Conservation (phyloP, 2,797 vertebrate genomes). For the Myoxocephalus aenaeus region DNA sequence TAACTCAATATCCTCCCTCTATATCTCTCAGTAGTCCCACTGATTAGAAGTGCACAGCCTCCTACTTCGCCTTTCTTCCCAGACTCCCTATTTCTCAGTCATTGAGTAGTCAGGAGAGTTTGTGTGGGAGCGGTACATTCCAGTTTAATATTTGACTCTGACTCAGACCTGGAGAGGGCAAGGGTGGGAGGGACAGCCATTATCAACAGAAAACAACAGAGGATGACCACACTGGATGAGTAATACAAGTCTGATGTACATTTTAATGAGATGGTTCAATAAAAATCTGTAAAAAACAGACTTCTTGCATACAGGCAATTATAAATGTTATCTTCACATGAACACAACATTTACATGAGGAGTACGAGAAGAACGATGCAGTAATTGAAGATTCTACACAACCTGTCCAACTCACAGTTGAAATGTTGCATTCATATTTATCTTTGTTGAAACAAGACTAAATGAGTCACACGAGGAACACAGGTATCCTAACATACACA, state of each 20-base stretch:
- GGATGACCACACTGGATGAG: conserved; percentile 44
- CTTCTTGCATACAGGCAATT: conserved; percentile 1
- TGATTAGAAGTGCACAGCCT: conserved; percentile 73
- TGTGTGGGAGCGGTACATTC: conserved; percentile 81
- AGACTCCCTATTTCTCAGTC: conserved; percentile 77
- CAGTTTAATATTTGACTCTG: conserved; percentile 84
- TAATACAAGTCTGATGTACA: conserved; percentile 37
- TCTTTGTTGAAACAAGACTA: conserved; percentile 10
- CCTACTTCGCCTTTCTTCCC: conserved; percentile 67
- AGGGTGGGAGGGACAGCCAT: conserved; percentile 36
- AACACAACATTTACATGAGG: not conserved
- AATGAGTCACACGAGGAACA: conserved; percentile 8
- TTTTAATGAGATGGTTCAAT: conserved; percentile 50
- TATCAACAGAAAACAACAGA: conserved; percentile 49
- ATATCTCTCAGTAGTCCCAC: conserved; percentile 74
- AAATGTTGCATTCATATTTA: not conserved
- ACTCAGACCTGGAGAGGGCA: conserved; percentile 59
- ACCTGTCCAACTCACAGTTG: conserved; percentile 12
- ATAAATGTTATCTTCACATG: conserved; percentile 32
- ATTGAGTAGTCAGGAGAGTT: conserved; percentile 64
- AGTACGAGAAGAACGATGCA: not conserved
- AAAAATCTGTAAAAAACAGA: conserved; percentile 30
- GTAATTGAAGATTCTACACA: conserved; percentile 28
- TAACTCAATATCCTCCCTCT: conserved; percentile 82
- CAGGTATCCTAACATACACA: conserved; percentile 5